These are phyloP conservation scores for Spodoptera litura DNA, from an alignment of 1,140 invertebrate species.

Conservation along the genomic window DNA sequence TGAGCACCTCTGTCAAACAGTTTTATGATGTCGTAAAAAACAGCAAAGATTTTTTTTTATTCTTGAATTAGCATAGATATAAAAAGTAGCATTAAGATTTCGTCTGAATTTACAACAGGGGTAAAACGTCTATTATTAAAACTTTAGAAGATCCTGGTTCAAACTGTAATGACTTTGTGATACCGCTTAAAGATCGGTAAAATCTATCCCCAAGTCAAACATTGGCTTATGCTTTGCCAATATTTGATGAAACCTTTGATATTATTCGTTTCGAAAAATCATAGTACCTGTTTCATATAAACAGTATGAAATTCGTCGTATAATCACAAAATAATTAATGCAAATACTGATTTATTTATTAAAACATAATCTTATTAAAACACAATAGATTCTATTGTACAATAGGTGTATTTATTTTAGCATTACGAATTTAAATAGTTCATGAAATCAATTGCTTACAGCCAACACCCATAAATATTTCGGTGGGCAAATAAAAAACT, in stretches of 20 bases:
- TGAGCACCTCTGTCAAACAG: constrained; percentile 26
- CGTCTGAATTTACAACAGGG: constrained; percentile 12
- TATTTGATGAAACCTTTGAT: constrained; percentile 12
- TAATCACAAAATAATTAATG: background rate
- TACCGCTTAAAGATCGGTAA: constrained; percentile 17
- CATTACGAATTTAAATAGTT: background rate
- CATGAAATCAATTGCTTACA: background rate
- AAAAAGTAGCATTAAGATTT: constrained; percentile 32
- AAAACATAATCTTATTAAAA: too few relatives aligned
- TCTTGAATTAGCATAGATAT: constrained; percentile 30
- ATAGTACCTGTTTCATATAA: constrained; percentile 5
- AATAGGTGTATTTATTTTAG: too few relatives aligned
- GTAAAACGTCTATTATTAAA: constrained; percentile 14
- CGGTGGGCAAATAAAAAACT: constrained; percentile 16
- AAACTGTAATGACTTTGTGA: constrained; percentile 19
- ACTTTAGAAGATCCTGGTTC: background rate
- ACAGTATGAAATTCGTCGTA: background rate
- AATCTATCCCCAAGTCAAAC: constrained; percentile 15
- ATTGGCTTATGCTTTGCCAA: constrained; percentile 13
- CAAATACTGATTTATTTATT: background rate
- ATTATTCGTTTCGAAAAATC: constrained; percentile 12
- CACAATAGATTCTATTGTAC: too few relatives aligned
- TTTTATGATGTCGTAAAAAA: constrained; percentile 32
- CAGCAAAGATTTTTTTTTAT: constrained; percentile 18
- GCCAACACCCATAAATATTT: constrained; percentile 6